These are phyloP conservation scores for Calameuta idolon DNA, from an alignment of 2,888 invertebrate species.

Conservation along the genomic window DNA sequence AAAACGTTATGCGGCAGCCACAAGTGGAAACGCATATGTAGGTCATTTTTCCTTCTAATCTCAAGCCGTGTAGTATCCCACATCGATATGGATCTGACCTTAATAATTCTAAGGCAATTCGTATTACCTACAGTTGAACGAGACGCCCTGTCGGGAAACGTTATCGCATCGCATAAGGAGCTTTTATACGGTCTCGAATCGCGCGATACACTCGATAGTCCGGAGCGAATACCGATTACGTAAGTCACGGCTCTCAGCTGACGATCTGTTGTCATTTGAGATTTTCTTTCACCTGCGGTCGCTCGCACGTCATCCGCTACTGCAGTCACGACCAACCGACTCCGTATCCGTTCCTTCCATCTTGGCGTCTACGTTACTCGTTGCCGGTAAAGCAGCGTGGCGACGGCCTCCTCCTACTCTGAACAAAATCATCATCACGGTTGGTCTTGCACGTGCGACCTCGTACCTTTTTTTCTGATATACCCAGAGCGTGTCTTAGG, in stretches of 20 bases:
- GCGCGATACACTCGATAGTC: not conserved
- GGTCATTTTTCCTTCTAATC: slow-evolving; percentile 6
- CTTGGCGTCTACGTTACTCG: not conserved
- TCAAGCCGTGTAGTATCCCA: slow-evolving; percentile 28
- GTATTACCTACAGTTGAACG: not conserved
- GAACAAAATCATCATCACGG: not conserved
- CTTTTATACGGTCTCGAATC: not conserved
- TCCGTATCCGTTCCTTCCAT: not conserved
- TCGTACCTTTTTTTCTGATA: not conserved
- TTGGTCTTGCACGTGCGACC: not conserved
- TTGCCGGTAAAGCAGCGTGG: not conserved
- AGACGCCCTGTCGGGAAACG: not conserved
- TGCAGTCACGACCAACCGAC: not conserved
- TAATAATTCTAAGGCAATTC: slow-evolving; percentile 41
- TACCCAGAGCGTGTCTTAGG: not conserved
- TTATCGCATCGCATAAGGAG: not conserved
- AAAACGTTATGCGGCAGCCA: not conserved
- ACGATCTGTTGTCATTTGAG: slow-evolving; percentile 10
- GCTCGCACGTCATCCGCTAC: not conserved
- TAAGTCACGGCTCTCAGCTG: slow-evolving; percentile 3
- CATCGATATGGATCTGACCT: slow-evolving; percentile 53
- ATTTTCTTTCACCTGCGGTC: not conserved
- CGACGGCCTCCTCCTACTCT: not conserved
- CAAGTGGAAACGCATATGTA: not conserved
- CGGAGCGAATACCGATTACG: not conserved